Evolutionary conservation across 2,888 invertebrate genomes (phyloP).

Genomic region (Leptinotarsa tumamoca): DNA sequence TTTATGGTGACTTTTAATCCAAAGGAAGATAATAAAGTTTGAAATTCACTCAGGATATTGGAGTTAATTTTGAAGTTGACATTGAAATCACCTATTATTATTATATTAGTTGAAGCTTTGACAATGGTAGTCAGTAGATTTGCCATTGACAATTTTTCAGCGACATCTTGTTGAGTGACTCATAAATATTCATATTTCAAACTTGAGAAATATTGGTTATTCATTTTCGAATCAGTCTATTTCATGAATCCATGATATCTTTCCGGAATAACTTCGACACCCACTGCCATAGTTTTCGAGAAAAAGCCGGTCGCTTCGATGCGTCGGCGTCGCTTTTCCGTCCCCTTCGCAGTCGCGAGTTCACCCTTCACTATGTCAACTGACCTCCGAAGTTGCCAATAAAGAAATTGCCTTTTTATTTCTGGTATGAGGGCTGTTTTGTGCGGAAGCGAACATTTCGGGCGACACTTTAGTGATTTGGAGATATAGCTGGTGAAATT

Average conservation of each 20-base stretch:
- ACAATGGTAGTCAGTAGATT: too few species aligned
- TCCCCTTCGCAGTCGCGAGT: slow-evolving; percentile 30
- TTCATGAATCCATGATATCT: not conserved
- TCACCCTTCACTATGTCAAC: slow-evolving; percentile 40
- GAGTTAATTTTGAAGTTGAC: too few species aligned
- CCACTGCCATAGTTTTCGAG: slow-evolving; percentile 38
- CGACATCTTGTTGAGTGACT: too few species aligned
- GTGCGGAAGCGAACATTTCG: slow-evolving; percentile 17
- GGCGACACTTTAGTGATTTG: slow-evolving; percentile 15
- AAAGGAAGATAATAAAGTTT: too few species aligned
- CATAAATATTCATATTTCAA: too few species aligned
- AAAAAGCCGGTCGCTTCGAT: slow-evolving; percentile 31
- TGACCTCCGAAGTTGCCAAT: slow-evolving; percentile 32
- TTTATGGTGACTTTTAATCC: too few species aligned
- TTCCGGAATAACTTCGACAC: not conserved
- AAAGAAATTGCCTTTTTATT: slow-evolving; percentile 25
- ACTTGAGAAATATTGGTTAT: too few species aligned
- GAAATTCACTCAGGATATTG: too few species aligned
- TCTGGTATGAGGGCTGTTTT: slow-evolving; percentile 29
- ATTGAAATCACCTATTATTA: too few species aligned
- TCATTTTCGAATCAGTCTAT: too few species aligned
- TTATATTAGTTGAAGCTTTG: too few species aligned
- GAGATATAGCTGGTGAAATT: slow-evolving; percentile 29
- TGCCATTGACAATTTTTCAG: too few species aligned
- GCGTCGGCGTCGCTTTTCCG: slow-evolving; percentile 42